Evolutionary conservation across 2,888 invertebrate genomes (phyloP), one percentile per base, ranked within the genome.

Genomic region (Drosophila macrospina): DNA sequence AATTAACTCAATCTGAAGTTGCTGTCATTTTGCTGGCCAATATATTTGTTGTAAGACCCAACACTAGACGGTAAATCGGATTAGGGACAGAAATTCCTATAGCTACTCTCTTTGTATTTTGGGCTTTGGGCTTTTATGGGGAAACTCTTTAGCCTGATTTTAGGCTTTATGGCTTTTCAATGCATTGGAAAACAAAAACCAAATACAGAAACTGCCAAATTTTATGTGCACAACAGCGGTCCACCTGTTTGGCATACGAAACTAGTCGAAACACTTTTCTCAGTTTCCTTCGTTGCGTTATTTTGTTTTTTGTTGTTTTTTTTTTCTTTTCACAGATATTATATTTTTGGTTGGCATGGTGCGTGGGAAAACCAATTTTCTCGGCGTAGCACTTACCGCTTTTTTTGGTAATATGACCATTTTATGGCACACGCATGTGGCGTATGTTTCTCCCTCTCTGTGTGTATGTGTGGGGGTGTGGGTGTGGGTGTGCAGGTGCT

Each of bases 291-390:
- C 28, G 36, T 16, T n/a, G 36, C 30, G 26, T 10, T 57, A 20
- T 44, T 30, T 55, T 39, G 37, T 41, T 50, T 8, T 50, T 44
- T 44, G n/a, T 44, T 30, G 26, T 10, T 57, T 28, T 44, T 30
- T 55, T 39, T 42, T 41, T 50, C 8, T 50, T 44, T 44, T 64
- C 56, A 34, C 66, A 77, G 69, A 74, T 74, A 74, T 74, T 74
- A 75, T 74, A 74, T 74, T 75, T 74, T 72, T 42, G 56, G 74
- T 74, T 74, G 75, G 76, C 71, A 75, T 70, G 80, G 75, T 78
- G 74, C 84, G 86, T 74, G 79, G 78, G 57, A 81, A 85, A 87
- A 87, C 80, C 83, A 87, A 87, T 87, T 85, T 87, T 73, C 86
- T 69, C 65, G 64, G 78, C 67, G 57, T 56, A 62, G 60, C 81